These are phyloP conservation scores for Diplosoma virens DNA, from an alignment of 23 tunicate species.

Conservation along the genomic window DNA sequence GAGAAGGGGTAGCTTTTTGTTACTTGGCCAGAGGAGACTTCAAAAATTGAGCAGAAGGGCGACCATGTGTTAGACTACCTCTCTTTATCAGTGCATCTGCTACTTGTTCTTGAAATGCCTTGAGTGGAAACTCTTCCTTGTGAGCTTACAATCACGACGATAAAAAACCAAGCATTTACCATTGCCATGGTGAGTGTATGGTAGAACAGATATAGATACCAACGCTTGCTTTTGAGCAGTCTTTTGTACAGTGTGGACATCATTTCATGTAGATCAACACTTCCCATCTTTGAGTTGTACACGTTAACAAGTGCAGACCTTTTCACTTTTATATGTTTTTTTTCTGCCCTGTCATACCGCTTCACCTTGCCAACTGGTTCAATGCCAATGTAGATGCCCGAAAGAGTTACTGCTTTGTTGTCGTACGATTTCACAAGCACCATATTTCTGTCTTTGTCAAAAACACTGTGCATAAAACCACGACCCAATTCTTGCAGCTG, in stretches of 20 bases:
- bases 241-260: conserved; percentile 10
- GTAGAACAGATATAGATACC: conserved; percentile 10
- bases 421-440: conserved; percentile 6
- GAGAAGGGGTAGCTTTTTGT: no score
- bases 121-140: not conserved
- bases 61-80: not conserved
- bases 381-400: not conserved
- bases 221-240: not conserved
- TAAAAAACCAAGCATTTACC: conserved; percentile 1
- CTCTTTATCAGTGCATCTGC: not conserved
- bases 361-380: not conserved
- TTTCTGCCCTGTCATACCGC: conserved; percentile 7
- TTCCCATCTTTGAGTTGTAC: conserved; percentile 1
- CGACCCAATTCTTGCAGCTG: not conserved
- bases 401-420: conserved; percentile 10
- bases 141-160: not conserved
- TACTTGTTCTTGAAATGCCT: not conserved
- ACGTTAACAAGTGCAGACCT: not conserved
- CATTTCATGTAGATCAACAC: conserved; percentile 6
- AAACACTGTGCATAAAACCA: not conserved
- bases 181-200: conserved; percentile 5
- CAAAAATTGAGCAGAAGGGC: not conserved
- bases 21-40: not conserved
- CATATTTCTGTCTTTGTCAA: not conserved
- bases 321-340: not conserved